Conservation (phyloP, 2,113 vertebrate species). For the Ahaetulla prasina region DNA sequence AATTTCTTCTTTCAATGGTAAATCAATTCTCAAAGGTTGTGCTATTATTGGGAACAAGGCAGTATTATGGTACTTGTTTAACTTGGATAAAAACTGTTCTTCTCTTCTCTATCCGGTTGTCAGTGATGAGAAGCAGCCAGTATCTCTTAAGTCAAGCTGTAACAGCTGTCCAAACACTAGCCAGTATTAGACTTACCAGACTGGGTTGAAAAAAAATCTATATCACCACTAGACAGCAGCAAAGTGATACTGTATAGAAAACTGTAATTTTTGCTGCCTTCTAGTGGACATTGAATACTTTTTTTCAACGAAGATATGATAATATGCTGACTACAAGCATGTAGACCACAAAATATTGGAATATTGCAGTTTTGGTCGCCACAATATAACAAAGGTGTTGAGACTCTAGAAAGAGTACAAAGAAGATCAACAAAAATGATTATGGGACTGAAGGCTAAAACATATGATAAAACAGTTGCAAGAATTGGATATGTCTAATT, state of each 20-base stretch:
- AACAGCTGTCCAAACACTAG: slow-evolving; percentile 12
- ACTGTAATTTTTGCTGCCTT: background rate
- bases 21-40: slow-evolving; percentile 17
- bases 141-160: background rate
- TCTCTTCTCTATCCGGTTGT: slow-evolving; percentile 18
- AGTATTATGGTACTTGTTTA: slow-evolving; percentile 16
- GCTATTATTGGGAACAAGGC: slow-evolving; percentile 21
- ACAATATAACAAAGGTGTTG: background rate
- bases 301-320: background rate
- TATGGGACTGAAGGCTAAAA: background rate
- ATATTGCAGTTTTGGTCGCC: background rate
- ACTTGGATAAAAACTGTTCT: slow-evolving; percentile 19
- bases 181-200: background rate
- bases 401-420: background rate
- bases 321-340: background rate
- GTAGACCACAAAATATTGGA: background rate
- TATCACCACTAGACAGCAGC: background rate
- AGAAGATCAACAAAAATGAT: background rate
- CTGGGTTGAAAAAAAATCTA: background rate
- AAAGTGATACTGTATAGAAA: background rate
- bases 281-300: background rate
- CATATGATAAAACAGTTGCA: background rate
- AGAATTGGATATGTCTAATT: background rate
- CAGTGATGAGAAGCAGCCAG: slow-evolving; percentile 1
- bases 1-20: slow-evolving; percentile 18